Base-by-base conservation (phyloP, 2,113 vertebrate species). In the Tetraodon nigroviridis region DNA sequence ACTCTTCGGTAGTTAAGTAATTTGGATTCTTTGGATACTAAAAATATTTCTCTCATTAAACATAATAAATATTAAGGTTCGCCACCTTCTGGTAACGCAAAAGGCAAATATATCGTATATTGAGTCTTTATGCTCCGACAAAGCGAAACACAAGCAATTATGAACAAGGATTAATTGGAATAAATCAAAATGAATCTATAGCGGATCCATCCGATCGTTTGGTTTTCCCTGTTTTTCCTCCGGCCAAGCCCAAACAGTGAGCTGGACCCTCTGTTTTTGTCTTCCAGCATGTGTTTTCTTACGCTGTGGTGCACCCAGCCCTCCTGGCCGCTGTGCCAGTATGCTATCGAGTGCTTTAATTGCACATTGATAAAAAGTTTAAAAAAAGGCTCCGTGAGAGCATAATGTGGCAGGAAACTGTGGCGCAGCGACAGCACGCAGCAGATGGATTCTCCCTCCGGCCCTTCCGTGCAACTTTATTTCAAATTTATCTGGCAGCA, bases 371-470 rank as follows among this genome's bases (percentile, higher is more conserved):
- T 29, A 20, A 58, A 37, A 37, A 12, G 1, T 37, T 32, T 4
- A 37, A 37, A 37, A 37, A 29, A 45, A 19, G 6, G 13, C 40
- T 64, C 37, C 6, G 55, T 40, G 41, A 60, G 58, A 59, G 56
- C 42, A n/a, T 61, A 12, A 19, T 15, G 51, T 21, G 32, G 44
- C 60, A 54, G 22, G 42, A 49, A 49, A 49, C 15, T 14, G 14
- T n/a, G 41, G 48, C 62, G 59, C 41, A 40, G 20, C 21, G 53
- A 47, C 17, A 10, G 51, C 42, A 20, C 17, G 11, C 62, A 42
- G 60, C 61, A 64, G 61, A 64, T 71, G 61, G 58, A 51, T 66
- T 62, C 42, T 59, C 41, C 61, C 40, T 51, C 45, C 15, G 47
- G 54, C 58, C 27, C 54, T 58, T 55, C 12, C 15, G 55, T 46